A percentile compares a stretch with the other conserved stretches of the same genome.
Conservation (phyloP, 1,140 invertebrate species). For the Laupala kohalensis region DNA sequence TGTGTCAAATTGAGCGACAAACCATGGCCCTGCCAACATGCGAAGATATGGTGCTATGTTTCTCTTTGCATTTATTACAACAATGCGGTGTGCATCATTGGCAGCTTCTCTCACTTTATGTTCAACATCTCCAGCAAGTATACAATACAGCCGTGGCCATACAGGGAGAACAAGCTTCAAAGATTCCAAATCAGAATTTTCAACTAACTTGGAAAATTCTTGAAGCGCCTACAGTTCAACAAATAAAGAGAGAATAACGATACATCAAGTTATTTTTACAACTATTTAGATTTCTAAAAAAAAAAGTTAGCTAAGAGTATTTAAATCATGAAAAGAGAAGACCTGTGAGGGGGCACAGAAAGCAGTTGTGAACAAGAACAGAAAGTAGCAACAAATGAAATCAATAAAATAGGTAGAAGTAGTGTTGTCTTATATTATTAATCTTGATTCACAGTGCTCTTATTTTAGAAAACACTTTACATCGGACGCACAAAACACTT, state of each 20-base stretch:
- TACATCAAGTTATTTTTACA: no score
- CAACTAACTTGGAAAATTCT: slow-evolving; percentile 57
- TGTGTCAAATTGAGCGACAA: slow-evolving; percentile 65
- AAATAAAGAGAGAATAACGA: background rate
- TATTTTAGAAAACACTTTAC: no score
- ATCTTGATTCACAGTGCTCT: no score
- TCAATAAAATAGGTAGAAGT: no score
- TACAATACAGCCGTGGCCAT: slow-evolving; percentile 65
- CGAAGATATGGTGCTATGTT: slow-evolving; percentile 66
- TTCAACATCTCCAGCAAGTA: slow-evolving; percentile 59
- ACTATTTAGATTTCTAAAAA: background rate
- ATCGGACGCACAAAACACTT: no score
- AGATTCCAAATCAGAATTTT: slow-evolving; percentile 39
- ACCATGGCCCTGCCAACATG: slow-evolving; percentile 48
- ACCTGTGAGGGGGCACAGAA: no score
- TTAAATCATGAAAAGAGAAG: no score
- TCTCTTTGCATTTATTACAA: slow-evolving; percentile 52
- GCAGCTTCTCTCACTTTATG: slow-evolving; percentile 63
- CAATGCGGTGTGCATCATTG: slow-evolving; percentile 48
- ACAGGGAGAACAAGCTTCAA: slow-evolving; percentile 54
- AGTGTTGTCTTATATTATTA: no score
- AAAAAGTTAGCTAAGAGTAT: background rate
- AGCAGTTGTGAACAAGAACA: no score
- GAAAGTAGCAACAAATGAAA: no score
- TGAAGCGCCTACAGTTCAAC: slow-evolving; percentile 48